phyloP scores from a whole-genome alignment of 2,888 invertebrate genomes.

The Nysson spinosus region DNA sequence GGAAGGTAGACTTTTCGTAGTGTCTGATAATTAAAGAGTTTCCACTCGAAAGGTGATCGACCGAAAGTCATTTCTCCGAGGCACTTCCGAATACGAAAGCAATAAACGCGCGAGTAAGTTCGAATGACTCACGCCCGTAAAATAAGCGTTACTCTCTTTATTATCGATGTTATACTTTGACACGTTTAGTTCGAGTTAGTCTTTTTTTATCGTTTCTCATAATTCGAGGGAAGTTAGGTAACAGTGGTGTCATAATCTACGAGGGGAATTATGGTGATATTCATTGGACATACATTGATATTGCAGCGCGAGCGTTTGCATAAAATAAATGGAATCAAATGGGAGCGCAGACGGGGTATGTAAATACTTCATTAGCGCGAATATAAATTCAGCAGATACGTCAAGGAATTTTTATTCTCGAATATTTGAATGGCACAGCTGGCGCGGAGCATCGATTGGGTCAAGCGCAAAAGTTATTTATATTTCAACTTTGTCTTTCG shows the following conservation, averaged over 20 bases:
- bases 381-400: slow-evolving; percentile 9
- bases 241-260: neutral
- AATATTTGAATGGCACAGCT: slow-evolving; percentile 14
- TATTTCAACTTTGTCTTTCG: slow-evolving; percentile 26
- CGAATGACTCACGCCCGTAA: neutral
- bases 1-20: slow-evolving; percentile 3
- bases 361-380: slow-evolving; percentile 41
- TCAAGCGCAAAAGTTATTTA: slow-evolving; percentile 19
- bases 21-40: slow-evolving; percentile 53
- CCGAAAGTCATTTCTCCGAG: slow-evolving; percentile 28
- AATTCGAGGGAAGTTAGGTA: neutral
- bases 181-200: no score
- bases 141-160: neutral
- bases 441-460: slow-evolving; percentile 2
- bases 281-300: no score
- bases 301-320: neutral
- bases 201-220: no score
- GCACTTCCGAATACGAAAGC: neutral
- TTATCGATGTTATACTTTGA: no score
- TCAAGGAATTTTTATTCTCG: slow-evolving; percentile 27
- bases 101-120: neutral
- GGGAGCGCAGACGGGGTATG: slow-evolving; percentile 2
- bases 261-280: neutral
- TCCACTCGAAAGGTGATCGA: slow-evolving; percentile 44
- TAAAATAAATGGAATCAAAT: slow-evolving; percentile 7